Evolutionary conservation across 2,888 invertebrate genomes (phyloP), one percentile per base, ranked within the genome.

Genomic region (Latheticus oryzae): DNA sequence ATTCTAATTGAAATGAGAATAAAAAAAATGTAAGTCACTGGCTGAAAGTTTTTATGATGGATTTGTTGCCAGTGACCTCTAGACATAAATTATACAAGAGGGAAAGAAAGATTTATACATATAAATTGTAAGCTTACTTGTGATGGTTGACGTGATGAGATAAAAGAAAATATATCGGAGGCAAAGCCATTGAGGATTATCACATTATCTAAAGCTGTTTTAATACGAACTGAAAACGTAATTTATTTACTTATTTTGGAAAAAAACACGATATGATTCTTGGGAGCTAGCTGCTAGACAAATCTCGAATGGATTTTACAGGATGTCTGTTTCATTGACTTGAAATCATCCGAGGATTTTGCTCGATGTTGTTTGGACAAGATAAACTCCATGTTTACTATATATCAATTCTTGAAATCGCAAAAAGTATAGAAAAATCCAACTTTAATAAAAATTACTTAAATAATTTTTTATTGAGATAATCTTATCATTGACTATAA

Each of bases 81-180:
- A 50, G 8, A 52, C 28, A 40, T 40, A 52, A 32, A 52, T 40
- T 24, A 30, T 26, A 40, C 12, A 45, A 33, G 42, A 7, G 37
- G 16, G 30, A 15, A 33, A 33, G 35, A 30, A 48, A 50, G 37
- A 38, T 35, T 37, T 47, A 43, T 30, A 33, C 32, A 47, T 35
- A 48, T 23, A 48, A 30, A 28, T 42, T 42, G 28, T 21, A 35
- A 45, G 28, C 37, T 50, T 38, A 43, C 30, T 51, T 43, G 48
- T 40, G 28, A 50, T 50, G 5, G 19, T 50, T 38, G 50, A 50
- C 50, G 28, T 19, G 35, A 12, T n/a, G 33, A 48, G 50, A 48
- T 48, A 42, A 56, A 40, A 50, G 48, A 50, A 48, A 56, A 50
- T 56, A 56, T 42, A 42, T 50, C 32, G 35, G 37, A 15, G 37